Evolutionary conservation across 2,797 vertebrate genomes (phyloP), one percentile per base, ranked within the genome.

Genomic region (Arnoldichthys spilopterus): DNA sequence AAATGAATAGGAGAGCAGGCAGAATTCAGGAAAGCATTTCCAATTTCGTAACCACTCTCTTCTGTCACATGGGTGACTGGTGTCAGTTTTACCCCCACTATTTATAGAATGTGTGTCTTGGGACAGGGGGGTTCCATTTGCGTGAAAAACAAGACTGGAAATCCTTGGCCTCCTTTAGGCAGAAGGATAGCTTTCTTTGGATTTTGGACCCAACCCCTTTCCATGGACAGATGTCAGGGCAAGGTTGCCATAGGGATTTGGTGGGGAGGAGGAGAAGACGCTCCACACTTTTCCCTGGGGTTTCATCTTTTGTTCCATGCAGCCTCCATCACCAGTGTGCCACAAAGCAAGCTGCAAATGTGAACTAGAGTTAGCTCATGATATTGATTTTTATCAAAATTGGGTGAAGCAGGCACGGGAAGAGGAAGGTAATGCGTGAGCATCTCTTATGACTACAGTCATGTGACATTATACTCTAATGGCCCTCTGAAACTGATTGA

Each of bases 81-180:
- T 79, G 81, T 79, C 68, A 45, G 68, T 53, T 79, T 40, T 40
- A 34, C 49, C 63, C 74, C n/a, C 2, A 34, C 73, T 83, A 83
- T 76, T 79, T 83, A 67, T 72, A 79, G 68, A 11, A 22, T 1
- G 20, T 68, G 40, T 72, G 45, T 67, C 68, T 24, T 69, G 26
- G 32, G 43, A 62, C 4, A 30, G 15, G 76, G 54, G 34, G 26
- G 8, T 72, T 24, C 72, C 47, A 47, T n/a, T 18, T 34, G 34
- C 45, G 63, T 37, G 37, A 1, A 9, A 58, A 9, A 51, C 4
- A 3, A 47, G 53, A 24, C 40, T 16, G 49, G 43, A 71, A 30
- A 63, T 16, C 20, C 75, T 43, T 32, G 49, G 59, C 30, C 51
- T 78, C 76, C 58, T 61, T 15, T 30, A 61, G 15, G 58, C 26